Conservation (phyloP, 2,888 invertebrate genomes). For the Vannuccia rotundouncinata region DNA sequence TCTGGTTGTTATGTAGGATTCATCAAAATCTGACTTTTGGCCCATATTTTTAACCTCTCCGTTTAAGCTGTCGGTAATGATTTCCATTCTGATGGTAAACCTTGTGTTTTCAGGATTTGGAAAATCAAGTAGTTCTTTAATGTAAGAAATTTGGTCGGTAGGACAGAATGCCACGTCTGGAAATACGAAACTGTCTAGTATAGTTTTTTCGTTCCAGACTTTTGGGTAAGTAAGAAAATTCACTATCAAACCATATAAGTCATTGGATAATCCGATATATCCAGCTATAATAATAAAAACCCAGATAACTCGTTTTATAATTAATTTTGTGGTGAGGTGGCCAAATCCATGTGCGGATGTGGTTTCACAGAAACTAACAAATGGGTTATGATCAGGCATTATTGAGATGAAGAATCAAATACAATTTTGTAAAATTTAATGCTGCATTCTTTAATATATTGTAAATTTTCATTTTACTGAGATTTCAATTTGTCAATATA, state of each 20-base stretch:
- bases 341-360: not conserved
- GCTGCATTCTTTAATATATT: no score
- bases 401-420: no score
- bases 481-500: no score
- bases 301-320: not conserved
- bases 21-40: not conserved
- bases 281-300: not conserved
- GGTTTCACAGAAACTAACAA: not conserved
- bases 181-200: not conserved
- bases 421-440: no score
- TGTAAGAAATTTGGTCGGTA: no score
- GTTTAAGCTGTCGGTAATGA: not conserved
- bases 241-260: not conserved
- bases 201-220: not conserved
- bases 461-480: no score
- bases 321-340: not conserved
- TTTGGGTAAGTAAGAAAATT: not conserved
- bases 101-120: not conserved
- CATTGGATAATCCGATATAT: not conserved
- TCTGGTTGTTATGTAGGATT: not conserved
- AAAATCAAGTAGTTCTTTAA: not conserved
- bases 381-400: no score
- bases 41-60: not conserved
- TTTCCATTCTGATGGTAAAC: not conserved
- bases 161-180: not conserved